A percentile compares a stretch with the other conserved stretches of the same genome.
Conservation (phyloP, 2,113 vertebrate genomes). For the Columba janthina region DNA sequence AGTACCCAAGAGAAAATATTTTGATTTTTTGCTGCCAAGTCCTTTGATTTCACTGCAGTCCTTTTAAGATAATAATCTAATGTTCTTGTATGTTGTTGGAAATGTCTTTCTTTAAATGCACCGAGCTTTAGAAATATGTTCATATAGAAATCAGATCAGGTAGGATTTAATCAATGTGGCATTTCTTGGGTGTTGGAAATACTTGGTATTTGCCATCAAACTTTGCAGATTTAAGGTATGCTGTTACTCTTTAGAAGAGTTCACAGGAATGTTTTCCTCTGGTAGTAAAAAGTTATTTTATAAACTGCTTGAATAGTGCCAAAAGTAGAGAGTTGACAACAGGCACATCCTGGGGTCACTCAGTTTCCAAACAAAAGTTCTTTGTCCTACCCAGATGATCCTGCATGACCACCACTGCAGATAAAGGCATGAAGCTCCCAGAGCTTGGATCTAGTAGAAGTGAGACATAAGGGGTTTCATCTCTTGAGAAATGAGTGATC, state of each 20-base stretch:
- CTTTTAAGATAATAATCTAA: neutral
- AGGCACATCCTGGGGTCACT: neutral
- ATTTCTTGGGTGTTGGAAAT: neutral
- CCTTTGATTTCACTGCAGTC: constrained; percentile 26
- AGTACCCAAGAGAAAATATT: constrained; percentile 13
- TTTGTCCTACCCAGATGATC: neutral
- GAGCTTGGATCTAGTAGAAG: neutral
- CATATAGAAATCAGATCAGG: neutral
- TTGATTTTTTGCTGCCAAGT: neutral
- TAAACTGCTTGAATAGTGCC: neutral
- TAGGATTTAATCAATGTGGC: neutral
- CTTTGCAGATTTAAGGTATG: neutral
- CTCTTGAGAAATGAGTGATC: neutral
- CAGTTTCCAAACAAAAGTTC: neutral
- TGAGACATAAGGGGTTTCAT: neutral
- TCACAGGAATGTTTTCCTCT: neutral
- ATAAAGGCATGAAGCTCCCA: neutral
- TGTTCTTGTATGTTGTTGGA: neutral
- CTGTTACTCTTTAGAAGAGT: neutral
- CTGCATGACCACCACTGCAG: neutral
- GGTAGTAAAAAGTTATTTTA: neutral
- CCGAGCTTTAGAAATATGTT: neutral
- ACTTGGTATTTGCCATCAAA: neutral
- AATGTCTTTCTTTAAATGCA: neutral
- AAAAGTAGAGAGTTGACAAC: neutral